These are phyloP conservation scores for Lasioglossum albipes DNA, from an alignment of 1,140 invertebrate species.

Conservation along the genomic window DNA sequence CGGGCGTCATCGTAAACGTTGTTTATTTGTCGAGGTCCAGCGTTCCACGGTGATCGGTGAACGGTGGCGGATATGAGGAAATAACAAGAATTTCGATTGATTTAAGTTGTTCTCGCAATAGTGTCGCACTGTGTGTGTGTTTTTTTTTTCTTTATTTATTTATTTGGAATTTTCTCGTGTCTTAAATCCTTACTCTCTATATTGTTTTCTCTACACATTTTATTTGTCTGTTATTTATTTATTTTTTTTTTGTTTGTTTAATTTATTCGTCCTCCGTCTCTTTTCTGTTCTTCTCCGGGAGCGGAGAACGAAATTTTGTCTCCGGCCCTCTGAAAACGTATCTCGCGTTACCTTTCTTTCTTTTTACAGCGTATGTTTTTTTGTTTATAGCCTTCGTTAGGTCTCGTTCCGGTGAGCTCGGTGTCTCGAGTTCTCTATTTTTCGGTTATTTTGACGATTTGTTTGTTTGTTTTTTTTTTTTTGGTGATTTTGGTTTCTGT, in stretches of 20 bases:
- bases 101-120: constrained; percentile 50
- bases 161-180: constrained; percentile 33
- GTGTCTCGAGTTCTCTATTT: neutral
- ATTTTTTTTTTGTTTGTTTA: no score
- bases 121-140: constrained; percentile 57
- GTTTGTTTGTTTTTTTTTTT: constrained; percentile 9
- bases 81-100: constrained; percentile 80
- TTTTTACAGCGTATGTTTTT: neutral
- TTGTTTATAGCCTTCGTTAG: neutral
- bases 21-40: constrained; percentile 10
- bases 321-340: neutral
- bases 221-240: neutral
- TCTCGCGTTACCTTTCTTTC: constrained; percentile 31
- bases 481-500: constrained; percentile 3
- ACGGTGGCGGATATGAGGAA: constrained; percentile 78
- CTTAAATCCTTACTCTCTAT: neutral
- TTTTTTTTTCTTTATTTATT: constrained; percentile 37
- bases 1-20: constrained; percentile 18
- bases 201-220: constrained; percentile 17
- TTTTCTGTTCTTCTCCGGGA: neutral
- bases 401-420: no score
- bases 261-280: neutral
- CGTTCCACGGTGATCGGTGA: constrained; percentile 48
- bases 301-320: no score
- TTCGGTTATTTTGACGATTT: neutral